Evolutionary conservation across 2,888 invertebrate genomes (phyloP), one percentile per base, ranked within the genome.

Genomic region (Lissonota sp.): DNA sequence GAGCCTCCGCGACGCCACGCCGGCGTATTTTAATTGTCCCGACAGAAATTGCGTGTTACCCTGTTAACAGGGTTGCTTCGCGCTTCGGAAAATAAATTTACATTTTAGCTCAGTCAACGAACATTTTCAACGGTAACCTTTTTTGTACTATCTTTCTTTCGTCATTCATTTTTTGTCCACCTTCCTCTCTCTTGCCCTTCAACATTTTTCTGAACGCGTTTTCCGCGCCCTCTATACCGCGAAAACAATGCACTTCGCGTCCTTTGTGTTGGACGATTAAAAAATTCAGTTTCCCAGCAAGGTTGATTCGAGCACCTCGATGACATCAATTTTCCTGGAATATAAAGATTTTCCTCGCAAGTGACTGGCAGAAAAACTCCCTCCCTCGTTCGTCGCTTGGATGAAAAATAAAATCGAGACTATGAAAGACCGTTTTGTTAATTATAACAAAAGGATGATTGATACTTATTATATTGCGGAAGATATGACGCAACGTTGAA

Each of bases 21-120:
- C 74, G 83, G 82, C 82, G 80, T 84, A 84, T 88, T 89, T 89
- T 89, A 89, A 88, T 87, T 86, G 86, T 86, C 81, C 62, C 84
- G 84, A 85, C 87, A 87, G 86, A 85, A 88, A 86, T 87, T 85
- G 87, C 87, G 85, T 87, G 85, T 87, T 85, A 85, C 86, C 83
- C 74, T 78, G 84, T 83, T 86, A 87, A 86, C 86, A 80, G 84
- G 76, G 83, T 85, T 81, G 83, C 83, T 84, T 67, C 53, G 12
- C 83, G 84, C 83, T 84, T 84, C 84, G 80, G 82, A 85, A 87
- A 86, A 87, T 85, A 84, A 87, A 86, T 86, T 86, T 86, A 86
- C 86, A 85, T 87, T 86, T 72, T 83, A 84, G 84, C 81, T 79
- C 83, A 55, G 14, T 58, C 37, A 16, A 42, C 39, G 63, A 70